A percentile compares a stretch with the other conserved stretches of the same genome.
Evolutionary conservation across 2,113 vertebrate genomes (phyloP).

Genomic region (Tupaia tana): DNA sequence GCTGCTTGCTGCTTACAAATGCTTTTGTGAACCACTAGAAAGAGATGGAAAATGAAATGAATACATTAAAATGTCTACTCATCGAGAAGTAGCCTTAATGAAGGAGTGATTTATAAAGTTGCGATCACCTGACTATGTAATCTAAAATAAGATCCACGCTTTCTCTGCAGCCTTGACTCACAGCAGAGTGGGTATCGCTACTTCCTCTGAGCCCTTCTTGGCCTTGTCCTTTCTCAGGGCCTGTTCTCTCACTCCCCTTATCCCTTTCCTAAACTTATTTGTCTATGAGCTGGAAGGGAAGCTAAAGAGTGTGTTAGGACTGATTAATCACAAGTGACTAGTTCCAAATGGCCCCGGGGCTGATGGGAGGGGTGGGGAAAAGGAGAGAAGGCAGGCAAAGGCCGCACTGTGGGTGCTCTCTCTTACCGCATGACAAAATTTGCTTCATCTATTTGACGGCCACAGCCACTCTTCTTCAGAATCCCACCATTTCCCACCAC

Average conservation of each 20-base stretch:
- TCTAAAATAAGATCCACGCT: background rate
- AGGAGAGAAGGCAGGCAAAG: conserved; percentile 34
- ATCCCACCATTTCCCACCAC: conserved; percentile 98
- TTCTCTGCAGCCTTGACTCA: background rate
- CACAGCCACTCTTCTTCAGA: conserved; percentile 94
- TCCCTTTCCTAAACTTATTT: background rate
- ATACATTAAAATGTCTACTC: background rate
- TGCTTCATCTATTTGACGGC: conserved; percentile 93
- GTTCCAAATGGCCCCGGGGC: conserved; percentile 46
- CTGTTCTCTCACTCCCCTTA: background rate
- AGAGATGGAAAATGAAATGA: background rate
- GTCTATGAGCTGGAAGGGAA: background rate
- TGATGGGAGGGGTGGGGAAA: background rate
- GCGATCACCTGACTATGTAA: background rate
- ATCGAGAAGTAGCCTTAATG: background rate
- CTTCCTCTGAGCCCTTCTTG: background rate
- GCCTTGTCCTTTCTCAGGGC: background rate
- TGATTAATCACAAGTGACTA: conserved; percentile 58
- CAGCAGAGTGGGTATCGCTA: background rate
- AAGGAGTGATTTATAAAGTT: background rate
- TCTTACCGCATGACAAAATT: conserved; percentile 97
- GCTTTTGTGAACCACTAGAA: conserved; percentile 27
- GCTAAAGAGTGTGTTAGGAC: background rate
- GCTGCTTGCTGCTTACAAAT: background rate
- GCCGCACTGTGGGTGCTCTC: conserved; percentile 56